Evolutionary conservation across 2,797 vertebrate species (phyloP), one percentile per base, ranked within the genome.

Genomic region (Gadopsis bispinosus): DNA sequence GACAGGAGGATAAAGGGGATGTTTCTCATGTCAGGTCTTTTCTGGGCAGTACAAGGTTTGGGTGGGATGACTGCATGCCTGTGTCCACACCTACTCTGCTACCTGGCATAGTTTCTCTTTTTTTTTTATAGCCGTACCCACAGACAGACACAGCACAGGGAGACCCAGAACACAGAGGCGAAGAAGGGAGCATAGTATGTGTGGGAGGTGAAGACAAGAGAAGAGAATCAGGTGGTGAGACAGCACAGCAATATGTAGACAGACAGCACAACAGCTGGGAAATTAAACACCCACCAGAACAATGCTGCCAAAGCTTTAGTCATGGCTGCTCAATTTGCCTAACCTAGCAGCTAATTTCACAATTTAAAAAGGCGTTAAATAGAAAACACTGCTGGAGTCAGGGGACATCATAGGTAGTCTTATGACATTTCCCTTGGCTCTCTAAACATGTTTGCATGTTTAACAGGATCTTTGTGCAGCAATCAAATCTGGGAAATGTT

Each of bases 111-210:
- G 75, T 35, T 84, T n/a, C 62, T 71, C 62, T 73, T 80, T 26
- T 73, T 80, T 26, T 80, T 85, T 74, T 80, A 80, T 73, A 83
- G 81, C 20, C 59, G 69, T 60, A 10, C 59, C 69, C 75, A 75
- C 77, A 80, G 79, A 80, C 20, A 19, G 51, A 58, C 17, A 51
- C 61, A 73, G 72, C 59, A 16, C 41, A 56, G 51, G 26, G 61
- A 58, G 68, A 71, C 50, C 61, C 76, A 74, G 74, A 74, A 62
- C 41, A 56, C 51, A 63, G 29, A 16, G 31, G 43, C 47, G 31
- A 39, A 45, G 47, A 47, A 47, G 53, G 77, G 69, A 41, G 14
- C 17, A 29, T 43, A 54, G 70, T 48, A 60, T 50, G 73, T 48
- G 81, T 82, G 80, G 77, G 54, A 77, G 67, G 61, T 59, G 43